phyloP scores from a whole-genome alignment of 2,797 vertebrate species.

The Danio kyathit region DNA sequence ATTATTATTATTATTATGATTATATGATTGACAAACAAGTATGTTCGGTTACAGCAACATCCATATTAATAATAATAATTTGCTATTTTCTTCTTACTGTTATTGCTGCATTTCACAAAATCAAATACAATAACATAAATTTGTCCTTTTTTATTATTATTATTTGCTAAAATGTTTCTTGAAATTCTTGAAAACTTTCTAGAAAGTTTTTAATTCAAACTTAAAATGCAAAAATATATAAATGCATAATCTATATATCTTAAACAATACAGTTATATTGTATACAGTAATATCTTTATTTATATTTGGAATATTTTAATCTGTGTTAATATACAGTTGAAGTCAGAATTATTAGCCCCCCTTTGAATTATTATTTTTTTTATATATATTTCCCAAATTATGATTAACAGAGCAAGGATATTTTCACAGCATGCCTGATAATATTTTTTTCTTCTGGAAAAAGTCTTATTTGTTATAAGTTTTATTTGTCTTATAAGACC shows the following conservation, averaged over 20 bases:
- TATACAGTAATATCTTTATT: background rate
- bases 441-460: too few relatives aligned
- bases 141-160: background rate
- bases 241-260: background rate
- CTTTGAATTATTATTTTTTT: too few relatives aligned
- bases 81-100: background rate
- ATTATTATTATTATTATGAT: background rate
- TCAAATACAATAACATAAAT: too few relatives aligned
- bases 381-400: too few relatives aligned
- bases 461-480: too few relatives aligned
- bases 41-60: too few relatives aligned
- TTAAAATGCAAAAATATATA: background rate
- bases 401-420: too few relatives aligned
- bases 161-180: background rate
- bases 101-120: too few relatives aligned
- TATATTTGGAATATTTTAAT: background rate
- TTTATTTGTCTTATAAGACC: too few relatives aligned
- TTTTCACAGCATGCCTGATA: too few relatives aligned
- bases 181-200: background rate
- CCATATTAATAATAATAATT: background rate
- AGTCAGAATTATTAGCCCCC: too few relatives aligned
- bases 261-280: background rate
- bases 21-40: background rate
- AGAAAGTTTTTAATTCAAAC: background rate
- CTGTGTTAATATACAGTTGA: slow-evolving; percentile 9